Conservation (phyloP, 2,797 vertebrate genomes). For the Bufotes viridis region DNA sequence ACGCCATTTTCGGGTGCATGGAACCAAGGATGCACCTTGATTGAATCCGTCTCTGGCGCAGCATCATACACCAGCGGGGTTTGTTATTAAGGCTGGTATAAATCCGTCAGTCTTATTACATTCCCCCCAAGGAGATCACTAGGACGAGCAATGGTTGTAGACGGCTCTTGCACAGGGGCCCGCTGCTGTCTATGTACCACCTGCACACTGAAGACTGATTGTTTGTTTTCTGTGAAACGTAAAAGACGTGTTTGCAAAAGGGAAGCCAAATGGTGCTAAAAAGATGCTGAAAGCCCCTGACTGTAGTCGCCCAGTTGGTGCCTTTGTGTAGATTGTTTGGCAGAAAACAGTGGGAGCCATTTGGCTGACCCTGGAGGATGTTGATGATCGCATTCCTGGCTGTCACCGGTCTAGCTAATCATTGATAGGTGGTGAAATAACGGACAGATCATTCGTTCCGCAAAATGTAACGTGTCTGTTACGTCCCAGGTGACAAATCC, state of each 20-base stretch:
- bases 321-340: slow-evolving; percentile 1
- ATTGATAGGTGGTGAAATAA: background rate
- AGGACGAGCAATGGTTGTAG: background rate
- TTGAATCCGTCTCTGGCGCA: too few species aligned
- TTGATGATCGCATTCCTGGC: background rate
- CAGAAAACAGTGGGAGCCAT: slow-evolving; percentile 20
- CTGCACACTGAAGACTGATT: background rate
- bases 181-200: background rate
- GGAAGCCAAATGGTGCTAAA: slow-evolving; percentile 8
- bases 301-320: slow-evolving; percentile 35
- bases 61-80: too few species aligned
- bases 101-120: too few species aligned
- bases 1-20: too few species aligned
- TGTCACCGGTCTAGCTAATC: background rate
- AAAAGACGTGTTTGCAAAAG: background rate
- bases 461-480: background rate
- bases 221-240: background rate
- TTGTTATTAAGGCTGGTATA: too few species aligned
- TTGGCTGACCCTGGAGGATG: slow-evolving; percentile 24
- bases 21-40: too few species aligned
- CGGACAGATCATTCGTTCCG: background rate
- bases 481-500: background rate
- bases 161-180: background rate
- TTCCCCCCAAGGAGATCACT: background rate
- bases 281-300: background rate